A percentile compares a stretch with the other conserved stretches of the same genome.
Evolutionary conservation across 2,888 invertebrate species (phyloP).

Genomic region (Oxytorus armatus): DNA sequence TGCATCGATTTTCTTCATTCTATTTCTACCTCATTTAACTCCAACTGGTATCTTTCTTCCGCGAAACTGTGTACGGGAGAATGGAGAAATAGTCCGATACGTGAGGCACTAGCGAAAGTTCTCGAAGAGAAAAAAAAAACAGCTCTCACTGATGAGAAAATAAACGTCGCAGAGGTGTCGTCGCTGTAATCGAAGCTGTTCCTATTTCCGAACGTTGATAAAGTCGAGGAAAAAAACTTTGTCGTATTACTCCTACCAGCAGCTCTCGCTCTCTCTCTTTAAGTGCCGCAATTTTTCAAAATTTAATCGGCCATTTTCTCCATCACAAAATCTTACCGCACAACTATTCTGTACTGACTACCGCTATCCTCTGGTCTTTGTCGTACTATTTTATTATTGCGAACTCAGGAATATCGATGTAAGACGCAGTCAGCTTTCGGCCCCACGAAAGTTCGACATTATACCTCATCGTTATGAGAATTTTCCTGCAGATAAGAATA

Average conservation of each 20-base stretch:
- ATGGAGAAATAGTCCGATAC: background rate
- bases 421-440: background rate
- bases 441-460: conserved; percentile 2
- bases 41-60: background rate
- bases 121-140: background rate
- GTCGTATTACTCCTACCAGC: conserved; percentile 1
- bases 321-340: conserved; percentile 10
- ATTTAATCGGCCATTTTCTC: conserved; percentile 31
- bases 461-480: conserved; percentile 12
- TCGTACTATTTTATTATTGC: conserved; percentile 6
- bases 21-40: conserved; percentile 20
- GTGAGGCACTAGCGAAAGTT: background rate
- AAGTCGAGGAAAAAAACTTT: conserved; percentile 5
- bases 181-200: background rate
- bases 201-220: background rate
- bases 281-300: background rate
- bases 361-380: background rate
- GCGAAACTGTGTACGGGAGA: background rate
- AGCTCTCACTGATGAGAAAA: conserved; percentile 8
- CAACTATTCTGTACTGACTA: background rate
- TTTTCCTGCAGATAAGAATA: conserved; percentile 8
- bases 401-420: background rate
- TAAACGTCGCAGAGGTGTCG: background rate
- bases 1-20: conserved; percentile 20
- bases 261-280: background rate